phyloP scores from a whole-genome alignment of 2,113 vertebrate genomes.

The Neodontobutis hainanensis region DNA sequence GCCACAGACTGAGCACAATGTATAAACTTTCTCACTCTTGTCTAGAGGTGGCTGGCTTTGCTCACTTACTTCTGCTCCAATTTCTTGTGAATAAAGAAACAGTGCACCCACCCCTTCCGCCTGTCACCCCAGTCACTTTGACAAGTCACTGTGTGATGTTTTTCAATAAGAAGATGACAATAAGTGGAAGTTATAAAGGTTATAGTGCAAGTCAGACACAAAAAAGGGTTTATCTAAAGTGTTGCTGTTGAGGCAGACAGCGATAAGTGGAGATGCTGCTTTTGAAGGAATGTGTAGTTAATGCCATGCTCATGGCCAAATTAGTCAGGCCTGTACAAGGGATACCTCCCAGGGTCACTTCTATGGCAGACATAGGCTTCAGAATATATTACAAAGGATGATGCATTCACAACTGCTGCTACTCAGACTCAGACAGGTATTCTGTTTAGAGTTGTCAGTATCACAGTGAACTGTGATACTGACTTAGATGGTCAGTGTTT shows the following conservation, averaged over 20 bases:
- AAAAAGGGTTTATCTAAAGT: slow-evolving; percentile 64
- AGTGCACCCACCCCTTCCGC: background rate
- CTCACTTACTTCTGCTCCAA: slow-evolving; percentile 51
- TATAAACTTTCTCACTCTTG: slow-evolving; percentile 62
- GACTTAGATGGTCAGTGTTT: too few relatives aligned
- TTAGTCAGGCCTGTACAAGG: slow-evolving; percentile 61
- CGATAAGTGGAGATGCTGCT: slow-evolving; percentile 39
- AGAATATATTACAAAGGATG: background rate
- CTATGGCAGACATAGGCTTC: slow-evolving; percentile 3
- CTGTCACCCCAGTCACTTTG: slow-evolving; percentile 38
- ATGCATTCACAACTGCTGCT: background rate
- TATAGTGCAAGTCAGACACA: slow-evolving; percentile 30
- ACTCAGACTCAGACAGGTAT: background rate
- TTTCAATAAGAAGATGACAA: slow-evolving; percentile 39
- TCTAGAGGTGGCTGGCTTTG: slow-evolving; percentile 58
- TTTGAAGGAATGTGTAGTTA: slow-evolving; percentile 73
- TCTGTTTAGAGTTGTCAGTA: too few relatives aligned
- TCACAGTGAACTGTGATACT: too few relatives aligned
- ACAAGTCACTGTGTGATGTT: slow-evolving; percentile 29
- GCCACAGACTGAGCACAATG: slow-evolving; percentile 35
- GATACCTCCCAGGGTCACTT: slow-evolving; percentile 43
- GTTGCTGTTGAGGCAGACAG: slow-evolving; percentile 25
- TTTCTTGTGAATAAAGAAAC: slow-evolving; percentile 38
- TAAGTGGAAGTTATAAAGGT: slow-evolving; percentile 57
- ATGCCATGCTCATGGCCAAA: slow-evolving; percentile 68